These are phyloP conservation scores for Morpho deidamia DNA, from an alignment of 2,888 invertebrate species.

Conservation along the genomic window DNA sequence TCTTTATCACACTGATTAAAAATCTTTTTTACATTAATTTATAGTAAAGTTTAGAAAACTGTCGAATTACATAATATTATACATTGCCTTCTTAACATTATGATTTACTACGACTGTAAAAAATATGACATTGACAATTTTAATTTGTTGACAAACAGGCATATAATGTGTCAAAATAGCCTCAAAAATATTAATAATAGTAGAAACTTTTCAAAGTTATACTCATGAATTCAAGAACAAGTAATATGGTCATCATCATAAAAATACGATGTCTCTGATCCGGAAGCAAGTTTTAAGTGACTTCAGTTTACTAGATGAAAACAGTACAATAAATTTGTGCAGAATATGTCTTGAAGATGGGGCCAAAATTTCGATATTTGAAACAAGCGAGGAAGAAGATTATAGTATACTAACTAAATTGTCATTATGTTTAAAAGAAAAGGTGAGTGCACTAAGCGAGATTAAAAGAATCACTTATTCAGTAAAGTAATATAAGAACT, in stretches of 20 bases:
- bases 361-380: slow-evolving; percentile 54
- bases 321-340: slow-evolving; percentile 35
- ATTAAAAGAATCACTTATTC: not conserved
- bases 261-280: not conserved
- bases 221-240: too few species aligned
- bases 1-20: too few species aligned
- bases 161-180: not conserved
- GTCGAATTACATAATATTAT: too few species aligned
- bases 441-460: slow-evolving; percentile 40
- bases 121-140: too few species aligned
- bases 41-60: too few species aligned
- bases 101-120: too few species aligned
- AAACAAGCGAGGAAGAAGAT: slow-evolving; percentile 30
- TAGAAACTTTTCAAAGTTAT: too few species aligned
- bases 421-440: slow-evolving; percentile 48
- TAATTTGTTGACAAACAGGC: slow-evolving; percentile 9
- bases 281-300: not conserved
- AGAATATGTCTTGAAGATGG: slow-evolving; percentile 57
- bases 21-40: too few species aligned
- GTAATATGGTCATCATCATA: too few species aligned
- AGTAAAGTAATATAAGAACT: too few species aligned
- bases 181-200: too few species aligned
- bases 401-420: slow-evolving; percentile 42
- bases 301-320: slow-evolving; percentile 8
- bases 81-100: too few species aligned